A percentile compares a stretch with the other conserved stretches of the same genome.
Conservation (phyloP, 2,888 invertebrate species). For the Holacanthella duospinosa region DNA sequence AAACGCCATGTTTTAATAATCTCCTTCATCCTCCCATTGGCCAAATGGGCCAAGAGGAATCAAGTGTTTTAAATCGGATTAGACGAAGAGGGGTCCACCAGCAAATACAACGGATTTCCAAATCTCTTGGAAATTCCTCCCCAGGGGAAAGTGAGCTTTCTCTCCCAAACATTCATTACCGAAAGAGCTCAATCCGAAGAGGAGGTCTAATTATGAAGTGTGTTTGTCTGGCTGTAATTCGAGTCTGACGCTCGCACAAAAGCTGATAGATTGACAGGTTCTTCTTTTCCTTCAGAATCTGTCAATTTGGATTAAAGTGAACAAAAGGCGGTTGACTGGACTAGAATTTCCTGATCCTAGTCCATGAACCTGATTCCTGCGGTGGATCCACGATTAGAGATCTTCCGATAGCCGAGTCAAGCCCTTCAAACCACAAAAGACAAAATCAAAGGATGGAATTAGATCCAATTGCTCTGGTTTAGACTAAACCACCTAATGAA, state of each 20-base stretch:
- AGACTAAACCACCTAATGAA: neutral
- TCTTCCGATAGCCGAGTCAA: too few relatives aligned
- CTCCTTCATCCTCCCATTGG: neutral
- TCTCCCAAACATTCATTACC: too few relatives aligned
- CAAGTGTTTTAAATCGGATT: slow-evolving; percentile 1
- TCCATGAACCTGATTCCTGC: too few relatives aligned
- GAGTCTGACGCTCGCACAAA: too few relatives aligned
- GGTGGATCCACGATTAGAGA: too few relatives aligned
- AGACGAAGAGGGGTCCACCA: neutral
- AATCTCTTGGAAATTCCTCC: neutral
- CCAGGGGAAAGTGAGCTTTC: neutral
- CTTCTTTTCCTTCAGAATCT: neutral
- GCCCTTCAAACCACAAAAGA: neutral
- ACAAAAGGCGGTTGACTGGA: neutral
- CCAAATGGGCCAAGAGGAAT: neutral
- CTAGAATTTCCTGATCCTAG: neutral
- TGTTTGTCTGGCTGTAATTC: too few relatives aligned
- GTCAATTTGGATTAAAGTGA: neutral
- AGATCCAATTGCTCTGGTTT: neutral
- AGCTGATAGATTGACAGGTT: neutral
- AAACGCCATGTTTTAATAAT: neutral
- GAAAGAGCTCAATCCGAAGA: too few relatives aligned
- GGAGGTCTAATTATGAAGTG: too few relatives aligned
- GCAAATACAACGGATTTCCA: neutral
- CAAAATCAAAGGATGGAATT: neutral